Evolutionary conservation across 2,113 vertebrate species (phyloP), one percentile per base, ranked within the genome.

Genomic region (Sebastes schlegelii): DNA sequence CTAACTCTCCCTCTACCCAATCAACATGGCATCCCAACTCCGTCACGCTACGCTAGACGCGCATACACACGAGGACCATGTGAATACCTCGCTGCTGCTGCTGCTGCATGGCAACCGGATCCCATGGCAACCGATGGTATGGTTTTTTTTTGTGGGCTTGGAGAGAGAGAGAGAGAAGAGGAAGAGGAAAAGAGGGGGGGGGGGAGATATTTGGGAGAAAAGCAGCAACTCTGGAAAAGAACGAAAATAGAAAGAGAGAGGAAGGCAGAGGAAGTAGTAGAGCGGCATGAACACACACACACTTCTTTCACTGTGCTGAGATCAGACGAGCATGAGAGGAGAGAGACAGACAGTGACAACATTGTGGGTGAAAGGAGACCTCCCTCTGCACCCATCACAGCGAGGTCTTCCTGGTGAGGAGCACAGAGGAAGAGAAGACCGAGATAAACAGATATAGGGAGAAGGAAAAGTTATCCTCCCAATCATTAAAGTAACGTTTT

Each of bases 41-140:
- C 1, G 76, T 92, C 87, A 92, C 69, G 70, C 85, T 75, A 86
- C 77, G 21, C 74, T 67, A 86, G 62, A 79, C 88, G 77, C 60
- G 58, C 77, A 89, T 40, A 72, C 80, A 89, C 62, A 23, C 60
- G 1, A 81, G 72, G 80, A 78, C 73, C 82, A 85, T 73, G 79
- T 84, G 77, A 82, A 91, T 89, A 88, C 74, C 26, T 26, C 88
- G 16, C 61, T 19, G 8, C 34, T 16, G 60, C 34, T 16, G 60
- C 80, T 74, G 85, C 89, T 92, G 88, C 94, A 86, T 94, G 92
- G 94, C 92, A 95, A 95, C 95, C 71, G 16, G 83, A 89, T 95
- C 89, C 92, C 94, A 94, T 95, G 84, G 94, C 94, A 96, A 96
- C 94, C 80, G 74, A 62, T 85, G 69, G 88, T 90, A 88, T 89